phyloP scores from a whole-genome alignment of 2,113 vertebrate species.

The Rhea americana region DNA sequence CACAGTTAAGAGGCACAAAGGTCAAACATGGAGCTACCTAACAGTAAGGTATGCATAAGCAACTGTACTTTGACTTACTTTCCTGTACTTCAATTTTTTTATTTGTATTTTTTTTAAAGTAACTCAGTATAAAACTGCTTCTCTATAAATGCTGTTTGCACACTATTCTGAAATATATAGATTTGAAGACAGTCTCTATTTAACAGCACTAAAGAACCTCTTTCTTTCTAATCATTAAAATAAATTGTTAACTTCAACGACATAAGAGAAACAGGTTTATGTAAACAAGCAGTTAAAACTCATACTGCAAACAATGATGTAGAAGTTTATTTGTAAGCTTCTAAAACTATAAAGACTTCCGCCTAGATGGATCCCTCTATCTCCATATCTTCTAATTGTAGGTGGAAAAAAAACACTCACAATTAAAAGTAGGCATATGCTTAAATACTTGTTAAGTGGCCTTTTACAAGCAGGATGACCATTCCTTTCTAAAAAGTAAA shows the following conservation, averaged over 20 bases:
- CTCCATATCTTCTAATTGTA: background rate
- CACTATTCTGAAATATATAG: background rate
- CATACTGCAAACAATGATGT: background rate
- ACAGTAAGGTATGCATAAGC: background rate
- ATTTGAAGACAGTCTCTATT: background rate
- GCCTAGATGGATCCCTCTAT: background rate
- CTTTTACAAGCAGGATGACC: background rate
- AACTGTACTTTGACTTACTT: fast-evolving
- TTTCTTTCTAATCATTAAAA: slow-evolving; percentile 1
- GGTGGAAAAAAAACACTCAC: background rate
- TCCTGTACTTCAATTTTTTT: background rate
- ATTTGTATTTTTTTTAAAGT: background rate
- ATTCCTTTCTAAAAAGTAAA: background rate
- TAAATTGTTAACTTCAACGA: background rate
- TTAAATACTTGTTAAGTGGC: background rate
- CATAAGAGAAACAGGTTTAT: background rate
- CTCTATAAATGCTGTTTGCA: background rate
- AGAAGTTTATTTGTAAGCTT: background rate
- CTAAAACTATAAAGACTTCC: background rate
- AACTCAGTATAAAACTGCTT: background rate
- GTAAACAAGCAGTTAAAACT: background rate
- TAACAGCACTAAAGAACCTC: background rate
- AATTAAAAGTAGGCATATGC: background rate
- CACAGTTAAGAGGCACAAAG: background rate
- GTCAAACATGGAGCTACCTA: background rate